These are phyloP conservation scores for Rhinoderma darwinii DNA, from an alignment of 2,113 vertebrate species.

Conservation along the genomic window DNA sequence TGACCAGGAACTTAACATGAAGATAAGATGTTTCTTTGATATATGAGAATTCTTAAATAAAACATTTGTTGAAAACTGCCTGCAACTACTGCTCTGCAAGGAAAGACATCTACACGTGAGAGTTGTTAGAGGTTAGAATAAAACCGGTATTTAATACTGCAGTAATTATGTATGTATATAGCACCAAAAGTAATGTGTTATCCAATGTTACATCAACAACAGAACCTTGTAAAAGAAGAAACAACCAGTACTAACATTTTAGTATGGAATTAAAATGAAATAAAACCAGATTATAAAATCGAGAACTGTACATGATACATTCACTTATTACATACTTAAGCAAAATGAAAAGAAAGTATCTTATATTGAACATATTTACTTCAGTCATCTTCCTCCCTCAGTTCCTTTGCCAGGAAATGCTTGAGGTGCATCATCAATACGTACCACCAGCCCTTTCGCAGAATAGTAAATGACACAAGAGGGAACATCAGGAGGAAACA, in stretches of 20 bases:
- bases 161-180: background rate
- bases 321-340: background rate
- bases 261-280: background rate
- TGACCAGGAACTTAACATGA: background rate
- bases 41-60: background rate
- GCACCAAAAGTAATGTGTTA: background rate
- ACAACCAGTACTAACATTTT: background rate
- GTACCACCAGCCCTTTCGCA: no score
- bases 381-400: no score
- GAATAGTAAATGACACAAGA: no score
- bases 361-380: no score
- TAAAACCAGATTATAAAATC: background rate
- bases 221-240: background rate
- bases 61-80: background rate
- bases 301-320: background rate
- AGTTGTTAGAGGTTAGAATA: background rate
- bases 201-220: background rate
- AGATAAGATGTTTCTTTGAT: constrained; percentile 23
- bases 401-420: no score
- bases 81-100: background rate
- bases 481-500: no score
- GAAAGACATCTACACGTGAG: background rate
- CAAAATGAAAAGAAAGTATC: no score
- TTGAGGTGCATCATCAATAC: no score
- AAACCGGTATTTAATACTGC: background rate